Conservation (phyloP, 1,140 invertebrate genomes). For the Hylaeus anthracinus region DNA sequence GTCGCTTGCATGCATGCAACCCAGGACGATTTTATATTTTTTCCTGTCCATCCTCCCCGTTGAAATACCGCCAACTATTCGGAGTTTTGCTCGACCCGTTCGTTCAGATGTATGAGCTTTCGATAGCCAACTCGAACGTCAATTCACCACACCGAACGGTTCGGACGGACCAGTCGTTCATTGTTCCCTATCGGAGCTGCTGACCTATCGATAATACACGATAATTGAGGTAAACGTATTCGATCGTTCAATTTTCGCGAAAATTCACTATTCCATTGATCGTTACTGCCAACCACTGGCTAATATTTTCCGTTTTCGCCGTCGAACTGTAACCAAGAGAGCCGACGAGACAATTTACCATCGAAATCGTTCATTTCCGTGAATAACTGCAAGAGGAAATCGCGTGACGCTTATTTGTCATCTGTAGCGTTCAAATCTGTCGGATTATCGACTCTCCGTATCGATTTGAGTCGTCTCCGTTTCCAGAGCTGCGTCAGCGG, state of each 20-base stretch:
- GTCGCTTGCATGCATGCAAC: neutral
- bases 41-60: too few species aligned
- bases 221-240: conserved; percentile 17
- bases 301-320: too few species aligned
- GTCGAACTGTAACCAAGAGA: too few species aligned
- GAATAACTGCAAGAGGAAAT: too few species aligned
- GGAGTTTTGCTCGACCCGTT: neutral
- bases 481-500: neutral
- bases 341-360: too few species aligned
- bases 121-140: conserved; percentile 45
- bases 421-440: neutral
- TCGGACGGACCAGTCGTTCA: neutral
- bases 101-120: conserved; percentile 44
- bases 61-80: conserved; percentile 21
- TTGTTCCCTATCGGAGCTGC: neutral
- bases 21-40: neutral
- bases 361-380: too few species aligned
- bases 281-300: too few species aligned
- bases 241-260: neutral
- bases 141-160: conserved; percentile 30
- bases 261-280: neutral
- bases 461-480: neutral
- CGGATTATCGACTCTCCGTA: neutral
- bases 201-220: conserved; percentile 7
- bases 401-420: neutral